A percentile compares a stretch with the other conserved stretches of the same genome.
phyloP scores from a whole-genome alignment of 2,797 vertebrate genomes.

The Lepilemur septentrionalis region DNA sequence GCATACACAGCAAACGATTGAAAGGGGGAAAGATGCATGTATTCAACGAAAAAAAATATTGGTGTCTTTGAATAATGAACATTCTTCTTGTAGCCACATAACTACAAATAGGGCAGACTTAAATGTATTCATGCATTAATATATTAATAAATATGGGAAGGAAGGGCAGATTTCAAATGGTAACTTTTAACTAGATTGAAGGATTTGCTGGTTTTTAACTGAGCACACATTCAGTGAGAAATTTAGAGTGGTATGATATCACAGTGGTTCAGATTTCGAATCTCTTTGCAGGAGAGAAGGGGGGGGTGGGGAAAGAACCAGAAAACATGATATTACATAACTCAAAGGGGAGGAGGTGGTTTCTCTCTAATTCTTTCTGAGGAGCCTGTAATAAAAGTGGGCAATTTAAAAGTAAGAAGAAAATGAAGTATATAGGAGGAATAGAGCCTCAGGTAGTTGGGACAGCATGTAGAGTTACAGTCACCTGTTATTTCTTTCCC shows the following conservation, averaged over 20 bases:
- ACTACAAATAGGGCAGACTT: conserved; percentile 24
- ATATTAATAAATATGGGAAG: not conserved
- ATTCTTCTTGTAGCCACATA: not conserved
- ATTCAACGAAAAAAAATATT: not conserved
- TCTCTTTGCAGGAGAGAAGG: not conserved
- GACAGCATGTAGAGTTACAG: not conserved
- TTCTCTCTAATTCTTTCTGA: not conserved
- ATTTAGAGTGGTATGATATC: not conserved
- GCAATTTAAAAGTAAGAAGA: not conserved
- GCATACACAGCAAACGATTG: not conserved
- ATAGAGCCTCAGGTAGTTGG: not conserved
- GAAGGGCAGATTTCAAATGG: not conserved
- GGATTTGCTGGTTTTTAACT: not conserved
- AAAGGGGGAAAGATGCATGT: not conserved
- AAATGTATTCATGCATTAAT: not conserved
- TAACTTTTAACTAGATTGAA: conserved; percentile 1
- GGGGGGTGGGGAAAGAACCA: not conserved
- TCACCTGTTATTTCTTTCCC: not conserved
- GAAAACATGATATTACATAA: conserved; percentile 20
- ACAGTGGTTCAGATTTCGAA: not conserved
- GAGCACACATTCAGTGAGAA: not conserved
- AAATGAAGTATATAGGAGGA: not conserved
- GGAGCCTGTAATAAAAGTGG: not conserved
- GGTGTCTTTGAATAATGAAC: not conserved
- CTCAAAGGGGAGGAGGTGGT: not conserved